These are phyloP conservation scores for Fissipunctia ypsillon DNA, from an alignment of 2,888 invertebrate species.

Conservation along the genomic window DNA sequence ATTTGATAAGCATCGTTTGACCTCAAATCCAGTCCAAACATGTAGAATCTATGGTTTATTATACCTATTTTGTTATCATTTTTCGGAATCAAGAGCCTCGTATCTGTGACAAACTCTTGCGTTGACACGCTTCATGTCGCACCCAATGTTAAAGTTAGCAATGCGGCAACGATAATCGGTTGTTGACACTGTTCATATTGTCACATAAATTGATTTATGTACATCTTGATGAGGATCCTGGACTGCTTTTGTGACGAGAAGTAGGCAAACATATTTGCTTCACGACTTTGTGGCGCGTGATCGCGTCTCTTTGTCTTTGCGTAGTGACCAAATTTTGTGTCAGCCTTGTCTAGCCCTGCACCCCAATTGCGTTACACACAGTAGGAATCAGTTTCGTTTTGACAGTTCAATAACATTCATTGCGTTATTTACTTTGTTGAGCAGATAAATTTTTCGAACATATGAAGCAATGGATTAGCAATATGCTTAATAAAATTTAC, in stretches of 20 bases:
- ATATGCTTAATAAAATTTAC: too few species aligned
- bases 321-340: background rate
- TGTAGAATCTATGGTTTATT: constrained; percentile 32
- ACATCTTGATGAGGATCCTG: background rate
- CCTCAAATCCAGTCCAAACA: constrained; percentile 22
- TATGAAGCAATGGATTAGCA: too few species aligned
- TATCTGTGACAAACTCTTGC: constrained; percentile 21
- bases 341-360: background rate
- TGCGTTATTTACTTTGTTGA: too few species aligned
- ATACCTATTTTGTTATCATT: constrained; percentile 23
- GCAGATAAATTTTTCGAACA: too few species aligned
- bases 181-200: constrained; percentile 34
- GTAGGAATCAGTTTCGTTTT: too few species aligned
- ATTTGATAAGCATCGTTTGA: constrained; percentile 28
- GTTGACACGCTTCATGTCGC: constrained; percentile 12
- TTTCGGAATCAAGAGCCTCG: constrained; percentile 15
- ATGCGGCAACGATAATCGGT: constrained; percentile 38
- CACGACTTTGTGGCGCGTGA: background rate
- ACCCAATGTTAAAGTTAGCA: constrained; percentile 17
- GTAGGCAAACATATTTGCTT: background rate
- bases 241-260: constrained; percentile 18
- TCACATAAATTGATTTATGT: constrained; percentile 16
- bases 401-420: too few species aligned
- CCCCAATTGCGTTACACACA: too few species aligned
- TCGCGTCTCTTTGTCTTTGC: background rate